These are phyloP conservation scores for Eristalis arbustorum DNA, from an alignment of 2,888 invertebrate species.

Conservation along the genomic window DNA sequence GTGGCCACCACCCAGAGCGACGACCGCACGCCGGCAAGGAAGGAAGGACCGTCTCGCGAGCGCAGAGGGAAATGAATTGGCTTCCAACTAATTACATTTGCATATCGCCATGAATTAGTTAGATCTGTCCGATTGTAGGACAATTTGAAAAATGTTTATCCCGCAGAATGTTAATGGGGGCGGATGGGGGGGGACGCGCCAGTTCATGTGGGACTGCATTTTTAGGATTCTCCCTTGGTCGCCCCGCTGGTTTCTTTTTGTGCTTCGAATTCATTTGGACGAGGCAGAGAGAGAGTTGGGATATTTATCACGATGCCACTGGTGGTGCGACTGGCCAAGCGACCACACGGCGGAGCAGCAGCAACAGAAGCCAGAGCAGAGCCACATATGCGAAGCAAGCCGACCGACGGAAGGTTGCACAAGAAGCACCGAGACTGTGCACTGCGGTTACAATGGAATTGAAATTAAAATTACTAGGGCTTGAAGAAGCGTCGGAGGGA, in stretches of 20 bases:
- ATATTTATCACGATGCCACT: conserved; percentile 65
- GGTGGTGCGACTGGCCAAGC: conserved; percentile 2
- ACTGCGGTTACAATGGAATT: conserved; percentile 62
- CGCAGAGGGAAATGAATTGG: conserved; percentile 71
- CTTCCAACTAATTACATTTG: conserved; percentile 79
- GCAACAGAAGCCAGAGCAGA: conserved; percentile 21
- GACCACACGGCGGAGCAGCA: conserved; percentile 23
- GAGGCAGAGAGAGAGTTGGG: neutral
- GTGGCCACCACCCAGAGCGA: neutral
- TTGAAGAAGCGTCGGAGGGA: conserved; percentile 11
- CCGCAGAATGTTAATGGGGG: conserved; percentile 56
- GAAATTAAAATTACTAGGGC: conserved; percentile 62
- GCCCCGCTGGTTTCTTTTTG: neutral
- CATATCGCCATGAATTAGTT: conserved; percentile 76
- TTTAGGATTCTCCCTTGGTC: conserved; percentile 8
- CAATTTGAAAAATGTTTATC: conserved; percentile 76
- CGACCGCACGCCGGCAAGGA: neutral
- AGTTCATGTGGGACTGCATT: neutral
- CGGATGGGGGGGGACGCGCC: neutral
- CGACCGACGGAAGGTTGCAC: neutral
- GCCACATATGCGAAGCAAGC: neutral
- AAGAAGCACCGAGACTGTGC: conserved; percentile 33
- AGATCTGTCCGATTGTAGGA: conserved; percentile 73
- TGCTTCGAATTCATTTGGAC: neutral
- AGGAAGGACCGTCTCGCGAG: neutral